A percentile compares a stretch with the other conserved stretches of the same genome.
Evolutionary conservation across 2,797 vertebrate species (phyloP).

Genomic region (Crossoptilon crossoptilon): DNA sequence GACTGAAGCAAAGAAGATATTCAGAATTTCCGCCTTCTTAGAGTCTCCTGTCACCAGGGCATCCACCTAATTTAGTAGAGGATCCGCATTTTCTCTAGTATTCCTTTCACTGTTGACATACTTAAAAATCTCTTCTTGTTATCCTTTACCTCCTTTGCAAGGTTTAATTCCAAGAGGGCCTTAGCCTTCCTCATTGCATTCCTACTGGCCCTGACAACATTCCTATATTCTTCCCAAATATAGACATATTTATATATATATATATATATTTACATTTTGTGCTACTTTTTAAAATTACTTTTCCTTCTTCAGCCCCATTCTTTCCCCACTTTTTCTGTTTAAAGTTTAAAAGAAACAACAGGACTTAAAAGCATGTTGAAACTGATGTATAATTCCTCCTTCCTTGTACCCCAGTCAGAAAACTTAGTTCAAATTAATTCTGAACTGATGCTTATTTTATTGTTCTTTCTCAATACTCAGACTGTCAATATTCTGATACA

Average conservation of each 20-base stretch:
- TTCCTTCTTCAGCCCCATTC: neutral
- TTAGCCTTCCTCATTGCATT: too few relatives aligned
- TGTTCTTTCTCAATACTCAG: slow-evolving; percentile 17
- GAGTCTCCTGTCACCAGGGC: too few relatives aligned
- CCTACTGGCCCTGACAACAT: too few relatives aligned
- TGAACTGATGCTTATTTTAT: neutral
- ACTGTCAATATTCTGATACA: neutral
- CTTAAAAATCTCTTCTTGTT: too few relatives aligned
- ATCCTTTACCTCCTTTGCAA: too few relatives aligned
- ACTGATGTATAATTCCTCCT: fast-evolving
- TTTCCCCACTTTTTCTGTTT: neutral
- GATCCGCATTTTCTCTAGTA: too few relatives aligned
- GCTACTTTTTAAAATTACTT: neutral
- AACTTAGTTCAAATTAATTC: neutral
- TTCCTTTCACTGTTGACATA: too few relatives aligned
- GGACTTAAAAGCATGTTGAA: neutral
- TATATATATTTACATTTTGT: neutral
- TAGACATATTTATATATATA: neutral
- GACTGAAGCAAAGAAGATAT: too few relatives aligned
- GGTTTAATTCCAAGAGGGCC: too few relatives aligned
- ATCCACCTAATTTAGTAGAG: too few relatives aligned
- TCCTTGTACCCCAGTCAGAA: neutral
- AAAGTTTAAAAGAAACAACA: neutral
- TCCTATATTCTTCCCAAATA: neutral
- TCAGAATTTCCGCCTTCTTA: too few relatives aligned